phyloP scores from a whole-genome alignment of 2,113 vertebrate species.

The Esox niger region DNA sequence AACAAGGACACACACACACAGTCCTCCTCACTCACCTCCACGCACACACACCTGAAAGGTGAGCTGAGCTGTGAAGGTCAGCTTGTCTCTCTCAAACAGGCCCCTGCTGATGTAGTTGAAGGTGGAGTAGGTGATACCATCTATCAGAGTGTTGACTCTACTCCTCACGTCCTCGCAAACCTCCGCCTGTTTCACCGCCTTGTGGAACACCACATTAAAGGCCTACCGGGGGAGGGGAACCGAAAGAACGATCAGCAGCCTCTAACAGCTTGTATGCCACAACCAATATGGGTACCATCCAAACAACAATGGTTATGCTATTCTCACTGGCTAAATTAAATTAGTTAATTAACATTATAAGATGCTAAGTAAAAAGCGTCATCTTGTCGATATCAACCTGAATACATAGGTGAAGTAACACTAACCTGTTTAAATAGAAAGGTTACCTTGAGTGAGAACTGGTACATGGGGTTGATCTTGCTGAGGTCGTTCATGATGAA shows the following conservation, averaged over 20 bases:
- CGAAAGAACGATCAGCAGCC: not conserved
- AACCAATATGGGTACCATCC: no score
- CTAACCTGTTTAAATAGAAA: no score
- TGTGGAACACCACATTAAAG: constrained; percentile 80
- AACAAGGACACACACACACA: not conserved
- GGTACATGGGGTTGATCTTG: constrained; percentile 84
- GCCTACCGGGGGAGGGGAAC: constrained; percentile 53
- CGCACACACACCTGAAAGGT: constrained; percentile 62
- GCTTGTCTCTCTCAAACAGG: constrained; percentile 76
- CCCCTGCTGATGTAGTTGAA: constrained; percentile 76
- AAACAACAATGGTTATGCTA: no score
- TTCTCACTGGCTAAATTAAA: no score
- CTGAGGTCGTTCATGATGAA: constrained; percentile 82
- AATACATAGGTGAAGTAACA: no score
- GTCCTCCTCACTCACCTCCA: not conserved
- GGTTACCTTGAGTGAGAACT: constrained; percentile 79
- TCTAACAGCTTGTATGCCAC: no score
- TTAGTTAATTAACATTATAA: no score
- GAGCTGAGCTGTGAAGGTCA: constrained; percentile 72
- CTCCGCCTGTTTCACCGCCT: constrained; percentile 68
- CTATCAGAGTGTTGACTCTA: constrained; percentile 68
- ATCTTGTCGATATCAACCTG: not conserved
- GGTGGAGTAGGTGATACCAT: constrained; percentile 71
- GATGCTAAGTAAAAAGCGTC: no score
- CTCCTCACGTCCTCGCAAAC: constrained; percentile 60